Percentiles rank a stretch among this genome's conserved stretches.
Conservation (phyloP, 2,888 invertebrate species). For the Andrena trimmerana region DNA sequence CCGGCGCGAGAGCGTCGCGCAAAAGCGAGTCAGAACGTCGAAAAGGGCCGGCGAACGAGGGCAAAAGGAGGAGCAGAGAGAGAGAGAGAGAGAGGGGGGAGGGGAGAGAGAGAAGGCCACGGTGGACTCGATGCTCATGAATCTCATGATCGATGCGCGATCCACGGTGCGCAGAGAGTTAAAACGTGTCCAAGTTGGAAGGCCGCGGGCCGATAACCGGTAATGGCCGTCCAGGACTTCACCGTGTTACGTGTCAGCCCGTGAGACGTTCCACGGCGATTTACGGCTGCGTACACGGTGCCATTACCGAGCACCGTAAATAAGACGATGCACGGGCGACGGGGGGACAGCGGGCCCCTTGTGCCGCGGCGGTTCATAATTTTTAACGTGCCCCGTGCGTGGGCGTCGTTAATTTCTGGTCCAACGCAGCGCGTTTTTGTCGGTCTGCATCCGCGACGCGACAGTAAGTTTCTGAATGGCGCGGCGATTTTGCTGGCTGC, state of each 20-base stretch:
- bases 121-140: constrained; percentile 69
- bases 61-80: constrained; percentile 5
- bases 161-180: constrained; percentile 58
- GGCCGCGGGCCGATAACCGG: constrained; percentile 64
- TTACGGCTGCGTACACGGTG: constrained; percentile 74
- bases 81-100: not conserved
- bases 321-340: constrained; percentile 64
- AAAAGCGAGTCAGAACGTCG: constrained; percentile 39
- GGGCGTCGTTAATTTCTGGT: constrained; percentile 53
- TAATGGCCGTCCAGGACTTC: constrained; percentile 66
- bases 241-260: constrained; percentile 73
- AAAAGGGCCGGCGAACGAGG: constrained; percentile 43
- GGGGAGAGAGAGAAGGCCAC: not conserved
- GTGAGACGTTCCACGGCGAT: constrained; percentile 74
- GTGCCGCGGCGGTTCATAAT: constrained; percentile 24
- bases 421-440: constrained; percentile 15
- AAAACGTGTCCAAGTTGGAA: constrained; percentile 72
- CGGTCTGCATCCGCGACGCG: constrained; percentile 7
- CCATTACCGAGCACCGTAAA: constrained; percentile 71
- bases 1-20: constrained; percentile 29
- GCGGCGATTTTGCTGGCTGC: too few relatives aligned
- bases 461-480: not conserved
- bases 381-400: constrained; percentile 45
- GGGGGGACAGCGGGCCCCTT: constrained; percentile 7
- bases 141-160: constrained; percentile 80